A percentile compares a stretch with the other conserved stretches of the same genome.
phyloP scores from a whole-genome alignment of 2,113 vertebrate genomes.

The Psittacus erithacus region DNA sequence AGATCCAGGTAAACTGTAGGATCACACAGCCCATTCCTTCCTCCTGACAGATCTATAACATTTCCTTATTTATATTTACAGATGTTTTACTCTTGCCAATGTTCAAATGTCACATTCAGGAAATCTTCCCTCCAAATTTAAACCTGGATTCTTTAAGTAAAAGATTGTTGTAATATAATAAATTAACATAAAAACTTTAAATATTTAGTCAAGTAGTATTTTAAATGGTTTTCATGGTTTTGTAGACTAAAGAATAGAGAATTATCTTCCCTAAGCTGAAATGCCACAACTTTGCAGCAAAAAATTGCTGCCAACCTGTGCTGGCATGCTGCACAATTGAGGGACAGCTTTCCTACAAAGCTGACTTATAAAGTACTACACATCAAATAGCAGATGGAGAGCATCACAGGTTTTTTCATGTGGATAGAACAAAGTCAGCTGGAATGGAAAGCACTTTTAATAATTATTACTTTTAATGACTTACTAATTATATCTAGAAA shows the following conservation, averaged over 20 bases:
- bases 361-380: not conserved
- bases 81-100: not conserved
- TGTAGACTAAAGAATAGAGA: not conserved
- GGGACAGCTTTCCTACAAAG: not conserved
- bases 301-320: accelerated
- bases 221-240: not conserved
- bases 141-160: not conserved
- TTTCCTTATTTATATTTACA: not conserved
- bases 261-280: not conserved
- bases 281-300: not conserved
- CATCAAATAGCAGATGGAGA: not conserved
- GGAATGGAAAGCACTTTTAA: not conserved
- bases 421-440: not conserved
- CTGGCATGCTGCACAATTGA: not conserved
- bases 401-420: not conserved
- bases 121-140: not conserved
- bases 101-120: not conserved
- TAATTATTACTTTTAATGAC: not conserved
- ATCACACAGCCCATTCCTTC: not conserved
- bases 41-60: not conserved
- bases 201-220: not conserved
- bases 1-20: not conserved
- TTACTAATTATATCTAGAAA: not conserved
- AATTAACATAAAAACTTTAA: not conserved
- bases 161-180: not conserved